Evolutionary conservation across 2,113 vertebrate genomes (phyloP), one percentile per base, ranked within the genome.

Genomic region (Nannobrachium achirus): DNA sequence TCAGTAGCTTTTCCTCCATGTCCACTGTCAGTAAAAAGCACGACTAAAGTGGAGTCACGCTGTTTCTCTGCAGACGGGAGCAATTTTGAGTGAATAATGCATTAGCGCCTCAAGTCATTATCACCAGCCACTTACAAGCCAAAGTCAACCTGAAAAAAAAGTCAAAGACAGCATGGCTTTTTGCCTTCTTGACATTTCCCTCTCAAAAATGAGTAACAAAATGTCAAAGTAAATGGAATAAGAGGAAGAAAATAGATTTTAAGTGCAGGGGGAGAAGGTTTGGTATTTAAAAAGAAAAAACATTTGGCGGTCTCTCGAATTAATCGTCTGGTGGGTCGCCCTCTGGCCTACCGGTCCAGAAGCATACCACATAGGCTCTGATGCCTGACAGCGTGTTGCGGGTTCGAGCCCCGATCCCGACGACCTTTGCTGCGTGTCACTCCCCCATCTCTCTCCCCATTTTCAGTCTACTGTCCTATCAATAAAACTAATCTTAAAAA

Each of bases 71-170:
- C 63, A 79, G 41, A 75, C 77, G 72, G 75, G 76, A 85, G 79
- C 83, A 59, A 78, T 84, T 67, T 86, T 45, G 25, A 33, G 25
- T 33, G 25, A 40, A 77, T 86, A 81, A 87, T 78, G 75, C 79
- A 86, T 89, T 86, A 88, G 80, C 78, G 84, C 76, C 80, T 89
- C 84, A 76, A 68, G 64, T 73, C 66, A 60, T 87, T 81, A 85
- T 71, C 44, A 7, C 71, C 59, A 63, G 71, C 64, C 78, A 62
- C 78, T 87, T 82, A 61, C 81, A 66, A 63, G 49, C 48, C 25
- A 33, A 33, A 33, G 25, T 33, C 25, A 33, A 33, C 25, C 25
- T 33, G 3, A 33, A 33, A 33, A 33, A 33, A 33, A 33, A 33
- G 25, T 33, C 25, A 33, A 84, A 75, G 82, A 79, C 75, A 83